Evolutionary conservation across 2,113 vertebrate species (phyloP).

Genomic region (Neotoma lepida): DNA sequence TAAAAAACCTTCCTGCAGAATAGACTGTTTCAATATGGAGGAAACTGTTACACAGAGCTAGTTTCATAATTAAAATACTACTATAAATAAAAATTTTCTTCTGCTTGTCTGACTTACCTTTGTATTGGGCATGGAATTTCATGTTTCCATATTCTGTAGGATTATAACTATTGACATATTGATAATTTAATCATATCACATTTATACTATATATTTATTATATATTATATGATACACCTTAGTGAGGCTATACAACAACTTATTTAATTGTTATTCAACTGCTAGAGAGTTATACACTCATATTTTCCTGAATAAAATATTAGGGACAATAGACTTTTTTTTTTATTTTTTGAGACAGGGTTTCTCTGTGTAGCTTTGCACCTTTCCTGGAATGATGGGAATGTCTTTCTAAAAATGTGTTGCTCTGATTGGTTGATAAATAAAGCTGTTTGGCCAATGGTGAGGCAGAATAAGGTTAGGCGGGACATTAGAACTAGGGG

Average conservation of each 20-base stretch:
- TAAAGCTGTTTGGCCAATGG: too few relatives aligned
- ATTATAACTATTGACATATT: neutral
- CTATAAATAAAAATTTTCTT: neutral
- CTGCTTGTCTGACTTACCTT: neutral
- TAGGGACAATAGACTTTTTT: neutral
- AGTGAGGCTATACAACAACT: neutral
- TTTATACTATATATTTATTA: neutral
- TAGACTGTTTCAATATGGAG: neutral
- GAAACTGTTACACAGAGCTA: neutral
- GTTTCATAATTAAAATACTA: slow-evolving; percentile 26
- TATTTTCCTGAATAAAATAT: slow-evolving; percentile 9
- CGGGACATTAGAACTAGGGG: too few relatives aligned
- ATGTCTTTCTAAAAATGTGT: too few relatives aligned
- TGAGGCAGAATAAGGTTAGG: too few relatives aligned
- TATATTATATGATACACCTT: neutral
- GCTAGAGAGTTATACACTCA: neutral
- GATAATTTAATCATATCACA: neutral
- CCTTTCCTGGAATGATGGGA: too few relatives aligned
- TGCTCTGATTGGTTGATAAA: too few relatives aligned
- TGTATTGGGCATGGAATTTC: neutral
- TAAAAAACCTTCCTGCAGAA: neutral
- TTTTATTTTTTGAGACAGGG: too few relatives aligned
- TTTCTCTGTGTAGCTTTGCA: too few relatives aligned
- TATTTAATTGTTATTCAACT: neutral
- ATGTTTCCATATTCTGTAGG: neutral